Evolutionary conservation across 2,113 vertebrate genomes (phyloP).

Genomic region (Daphoenositta chrysoptera): DNA sequence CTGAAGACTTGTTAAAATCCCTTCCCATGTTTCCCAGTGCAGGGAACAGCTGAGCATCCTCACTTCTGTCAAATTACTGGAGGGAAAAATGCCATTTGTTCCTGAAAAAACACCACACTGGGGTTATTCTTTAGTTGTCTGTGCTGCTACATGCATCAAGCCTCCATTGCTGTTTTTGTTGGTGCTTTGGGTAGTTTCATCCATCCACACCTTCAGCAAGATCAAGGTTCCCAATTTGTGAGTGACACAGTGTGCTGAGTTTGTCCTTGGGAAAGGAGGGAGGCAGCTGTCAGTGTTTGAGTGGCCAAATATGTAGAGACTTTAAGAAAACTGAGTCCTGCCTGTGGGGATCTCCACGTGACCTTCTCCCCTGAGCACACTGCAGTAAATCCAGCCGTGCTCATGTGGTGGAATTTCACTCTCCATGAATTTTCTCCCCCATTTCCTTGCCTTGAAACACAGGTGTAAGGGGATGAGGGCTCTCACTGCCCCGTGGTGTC

Average conservation of each 20-base stretch:
- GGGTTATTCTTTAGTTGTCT: not conserved
- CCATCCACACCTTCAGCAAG: not conserved
- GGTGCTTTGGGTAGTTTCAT: not conserved
- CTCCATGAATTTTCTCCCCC: not conserved
- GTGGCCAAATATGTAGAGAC: not conserved
- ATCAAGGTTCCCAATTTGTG: not conserved
- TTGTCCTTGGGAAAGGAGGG: not conserved
- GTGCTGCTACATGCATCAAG: rapidly evolving
- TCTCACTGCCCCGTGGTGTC: rapidly evolving
- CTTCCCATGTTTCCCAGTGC: not conserved
- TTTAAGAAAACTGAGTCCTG: not conserved
- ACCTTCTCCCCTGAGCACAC: not conserved
- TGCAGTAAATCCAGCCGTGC: not conserved
- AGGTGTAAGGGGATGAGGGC: not conserved
- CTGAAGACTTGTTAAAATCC: not conserved
- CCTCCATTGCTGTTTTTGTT: not conserved
- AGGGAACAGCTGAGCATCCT: not conserved
- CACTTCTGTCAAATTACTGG: not conserved
- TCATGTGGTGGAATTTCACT: not conserved
- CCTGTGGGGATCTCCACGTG: not conserved
- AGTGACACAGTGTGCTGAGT: not conserved
- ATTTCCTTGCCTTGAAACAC: not conserved
- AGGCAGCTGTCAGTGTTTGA: not conserved
- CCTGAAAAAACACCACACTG: not conserved
- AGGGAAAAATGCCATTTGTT: not conserved